Percentiles rank a stretch among this genome's conserved stretches.
Conservation (phyloP, 2,797 vertebrate genomes). For the Kryptopterus vitreolus region DNA sequence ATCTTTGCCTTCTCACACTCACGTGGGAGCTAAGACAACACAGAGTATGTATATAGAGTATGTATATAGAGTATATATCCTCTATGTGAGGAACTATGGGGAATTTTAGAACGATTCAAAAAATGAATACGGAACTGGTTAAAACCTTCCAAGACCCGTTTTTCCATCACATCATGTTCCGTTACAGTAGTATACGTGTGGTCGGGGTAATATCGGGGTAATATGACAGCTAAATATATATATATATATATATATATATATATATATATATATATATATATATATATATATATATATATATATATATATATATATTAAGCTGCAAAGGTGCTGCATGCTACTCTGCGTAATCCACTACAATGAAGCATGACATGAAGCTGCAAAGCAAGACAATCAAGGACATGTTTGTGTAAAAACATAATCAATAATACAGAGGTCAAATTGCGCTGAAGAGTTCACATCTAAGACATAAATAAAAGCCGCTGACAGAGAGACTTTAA, state of each 20-base stretch:
- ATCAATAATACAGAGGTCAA: slow-evolving; percentile 1
- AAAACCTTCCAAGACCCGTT: slow-evolving; percentile 14
- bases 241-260: too few relatives aligned
- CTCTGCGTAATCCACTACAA: slow-evolving; percentile 13
- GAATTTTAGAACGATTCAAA: slow-evolving; percentile 7
- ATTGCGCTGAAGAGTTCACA: slow-evolving; percentile 4
- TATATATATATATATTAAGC: slow-evolving; percentile 10
- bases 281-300: too few relatives aligned
- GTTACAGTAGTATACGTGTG: neutral
- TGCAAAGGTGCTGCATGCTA: slow-evolving; percentile 4
- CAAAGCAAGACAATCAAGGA: neutral
- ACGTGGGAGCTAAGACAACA: slow-evolving; percentile 44
- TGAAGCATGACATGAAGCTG: neutral
- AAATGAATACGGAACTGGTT: slow-evolving; percentile 9
- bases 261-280: too few relatives aligned
- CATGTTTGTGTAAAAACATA: slow-evolving; percentile 17
- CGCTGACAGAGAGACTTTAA: neutral
- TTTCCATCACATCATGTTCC: slow-evolving; percentile 18
- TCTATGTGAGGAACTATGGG: slow-evolving; percentile 12
- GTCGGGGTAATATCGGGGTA: slow-evolving; percentile 17
- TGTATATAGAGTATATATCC: slow-evolving; percentile 17
- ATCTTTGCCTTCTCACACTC: slow-evolving; percentile 26
- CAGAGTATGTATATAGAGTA: slow-evolving; percentile 13
- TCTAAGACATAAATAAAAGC: neutral
- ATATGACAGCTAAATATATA: slow-evolving; percentile 1